Evolutionary conservation across 2,888 invertebrate species (phyloP), one percentile per base, ranked within the genome.

Genomic region (Dynastes grantii): DNA sequence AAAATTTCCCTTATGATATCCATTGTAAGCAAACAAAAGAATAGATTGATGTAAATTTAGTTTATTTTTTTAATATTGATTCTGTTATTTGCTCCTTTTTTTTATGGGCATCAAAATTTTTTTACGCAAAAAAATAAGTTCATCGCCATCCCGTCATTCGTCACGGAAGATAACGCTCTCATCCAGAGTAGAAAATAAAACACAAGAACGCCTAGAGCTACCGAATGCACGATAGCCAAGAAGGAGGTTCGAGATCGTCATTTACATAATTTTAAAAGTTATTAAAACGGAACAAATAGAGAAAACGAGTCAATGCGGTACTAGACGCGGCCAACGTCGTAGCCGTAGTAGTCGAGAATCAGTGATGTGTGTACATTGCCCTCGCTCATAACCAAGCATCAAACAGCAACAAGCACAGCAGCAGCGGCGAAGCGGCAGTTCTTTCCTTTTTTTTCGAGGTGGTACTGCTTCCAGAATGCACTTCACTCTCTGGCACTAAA

Each of bases 401-500:
- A 73, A 73, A 73, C 37, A 73, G 58, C 58, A 73, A 73, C 58
- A 58, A 45, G 55, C 55, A n/a, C 53, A 51, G 51, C 68, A 68
- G 68, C 68, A 58, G 45, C 73, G 40, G 40, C 55, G 77, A 16
- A 71, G 55, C 55, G 37, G 71, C 58, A 40, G 32, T 79, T 76
- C 76, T 81, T 82, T 82, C 45, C 27, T 80, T 82, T 80, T 77
- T 76, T 64, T 76, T 67, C 45, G 37, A 67, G 58, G 65, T 67
- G 67, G 76, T 55, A 67, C 71, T 76, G 79, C 79, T 81, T 71
- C 80, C 80, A 80, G 80, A 80, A 83, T 78, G 79, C 82, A 77
- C 61, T 73, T 22, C 79, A 67, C 75, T 79, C 79, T 73, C 73
- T 65, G 77, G 79, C 81, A 81, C 80, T 82, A 84, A 84, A 81